These are phyloP conservation scores for Belonocnema kinseyi DNA, from an alignment of 1,140 invertebrate species.

Conservation along the genomic window DNA sequence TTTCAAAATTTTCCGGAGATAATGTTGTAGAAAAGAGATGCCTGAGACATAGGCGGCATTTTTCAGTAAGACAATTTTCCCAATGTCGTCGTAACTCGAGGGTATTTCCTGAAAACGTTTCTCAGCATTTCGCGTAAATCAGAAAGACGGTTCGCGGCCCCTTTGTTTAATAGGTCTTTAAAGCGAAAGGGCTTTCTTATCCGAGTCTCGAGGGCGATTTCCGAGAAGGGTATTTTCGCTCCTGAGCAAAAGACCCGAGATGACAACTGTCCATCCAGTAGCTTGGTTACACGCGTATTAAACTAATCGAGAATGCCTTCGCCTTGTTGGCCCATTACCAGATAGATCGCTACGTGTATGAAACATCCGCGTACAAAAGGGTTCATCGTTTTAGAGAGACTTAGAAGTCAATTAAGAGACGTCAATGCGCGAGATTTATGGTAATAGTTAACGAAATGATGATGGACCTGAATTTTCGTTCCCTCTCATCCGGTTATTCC, in stretches of 20 bases:
- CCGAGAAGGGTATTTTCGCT: conserved; percentile 17
- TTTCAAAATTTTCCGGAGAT: neutral
- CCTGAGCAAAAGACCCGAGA: neutral
- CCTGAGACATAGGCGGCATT: conserved; percentile 21
- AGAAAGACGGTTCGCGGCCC: conserved; percentile 20
- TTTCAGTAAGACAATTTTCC: conserved; percentile 31
- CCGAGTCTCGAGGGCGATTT: conserved; percentile 10
- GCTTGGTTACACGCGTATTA: conserved; percentile 63
- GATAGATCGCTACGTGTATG: conserved; percentile 41
- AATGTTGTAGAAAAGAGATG: conserved; percentile 3
- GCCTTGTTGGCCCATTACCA: conserved; percentile 37
- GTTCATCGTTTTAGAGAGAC: conserved; percentile 42
- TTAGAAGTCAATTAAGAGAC: conserved; percentile 48
- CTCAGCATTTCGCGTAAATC: conserved; percentile 29
- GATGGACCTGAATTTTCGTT: conserved; percentile 40
- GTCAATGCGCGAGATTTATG: conserved; percentile 59
- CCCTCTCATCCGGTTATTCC: conserved; percentile 23
- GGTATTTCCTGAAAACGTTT: conserved; percentile 18
- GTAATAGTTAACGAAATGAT: conserved; percentile 54
- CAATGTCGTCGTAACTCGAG: conserved; percentile 30
- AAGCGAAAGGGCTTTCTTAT: conserved; percentile 24
- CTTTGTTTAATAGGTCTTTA: conserved; percentile 31
- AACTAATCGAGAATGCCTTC: conserved; percentile 55
- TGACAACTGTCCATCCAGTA: conserved; percentile 47
- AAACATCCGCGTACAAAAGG: conserved; percentile 47